phyloP scores from a whole-genome alignment of 2,113 vertebrate species.

The Rhea americana region DNA sequence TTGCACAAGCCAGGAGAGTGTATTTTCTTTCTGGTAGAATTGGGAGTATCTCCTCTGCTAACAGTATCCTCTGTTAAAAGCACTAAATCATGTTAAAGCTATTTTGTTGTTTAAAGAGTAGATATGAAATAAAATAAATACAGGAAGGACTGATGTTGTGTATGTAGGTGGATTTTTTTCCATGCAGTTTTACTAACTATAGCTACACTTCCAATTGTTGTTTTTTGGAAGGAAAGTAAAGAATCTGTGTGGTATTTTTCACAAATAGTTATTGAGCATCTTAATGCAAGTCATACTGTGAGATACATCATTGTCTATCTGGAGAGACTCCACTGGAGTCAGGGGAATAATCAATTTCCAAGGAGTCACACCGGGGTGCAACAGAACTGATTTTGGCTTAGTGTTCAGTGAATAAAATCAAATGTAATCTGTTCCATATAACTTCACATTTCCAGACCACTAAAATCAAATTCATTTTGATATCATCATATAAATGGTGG shows the following conservation, averaged over 20 bases:
- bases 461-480: conserved; percentile 10
- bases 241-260: neutral
- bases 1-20: neutral
- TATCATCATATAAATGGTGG: neutral
- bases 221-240: neutral
- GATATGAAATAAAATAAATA: neutral
- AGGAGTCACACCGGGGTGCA: neutral
- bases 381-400: neutral
- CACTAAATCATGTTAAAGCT: neutral
- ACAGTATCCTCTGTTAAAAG: neutral
- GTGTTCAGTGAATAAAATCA: neutral
- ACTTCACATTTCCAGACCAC: neutral
- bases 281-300: neutral
- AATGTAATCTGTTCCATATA: neutral
- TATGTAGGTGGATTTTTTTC: neutral
- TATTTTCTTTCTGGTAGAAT: neutral
- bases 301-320: neutral
- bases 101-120: neutral
- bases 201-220: neutral
- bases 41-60: neutral
- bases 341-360: neutral
- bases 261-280: neutral
- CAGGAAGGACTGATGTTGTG: neutral
- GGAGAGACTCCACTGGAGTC: neutral
- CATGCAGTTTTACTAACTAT: neutral